Evolutionary conservation across 2,797 vertebrate species (phyloP).

Genomic region (Propithecus perrieri): DNA sequence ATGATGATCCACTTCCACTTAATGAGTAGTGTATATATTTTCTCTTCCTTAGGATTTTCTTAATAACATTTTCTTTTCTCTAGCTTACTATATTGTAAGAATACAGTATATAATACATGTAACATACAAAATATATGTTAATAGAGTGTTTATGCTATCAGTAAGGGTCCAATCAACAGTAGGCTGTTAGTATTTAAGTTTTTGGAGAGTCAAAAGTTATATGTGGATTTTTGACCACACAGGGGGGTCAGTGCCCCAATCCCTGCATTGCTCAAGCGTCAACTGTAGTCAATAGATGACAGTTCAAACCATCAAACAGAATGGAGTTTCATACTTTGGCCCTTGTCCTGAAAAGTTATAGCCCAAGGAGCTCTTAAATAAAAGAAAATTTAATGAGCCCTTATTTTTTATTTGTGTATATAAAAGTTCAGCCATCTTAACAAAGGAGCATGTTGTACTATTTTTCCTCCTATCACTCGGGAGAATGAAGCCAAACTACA

Average conservation of each 20-base stretch:
- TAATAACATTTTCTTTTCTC: neutral
- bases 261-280: neutral
- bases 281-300: constrained; percentile 20
- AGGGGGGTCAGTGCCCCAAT: neutral
- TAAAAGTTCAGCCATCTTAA: neutral
- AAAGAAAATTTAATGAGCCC: neutral
- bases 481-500: neutral
- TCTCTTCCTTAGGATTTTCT: neutral
- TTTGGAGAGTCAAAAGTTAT: neutral
- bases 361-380: neutral
- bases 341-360: neutral
- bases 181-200: neutral
- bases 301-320: constrained; percentile 23
- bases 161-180: neutral
- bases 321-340: neutral
- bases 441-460: constrained; percentile 8
- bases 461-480: neutral
- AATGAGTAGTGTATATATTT: neutral
- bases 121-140: neutral
- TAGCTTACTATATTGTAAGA: neutral
- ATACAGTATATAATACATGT: neutral
- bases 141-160: neutral
- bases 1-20: neutral
- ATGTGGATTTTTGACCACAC: neutral
- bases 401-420: neutral